phyloP scores from a whole-genome alignment of 2,888 invertebrate genomes.

The Listrodromus nycthemerus region DNA sequence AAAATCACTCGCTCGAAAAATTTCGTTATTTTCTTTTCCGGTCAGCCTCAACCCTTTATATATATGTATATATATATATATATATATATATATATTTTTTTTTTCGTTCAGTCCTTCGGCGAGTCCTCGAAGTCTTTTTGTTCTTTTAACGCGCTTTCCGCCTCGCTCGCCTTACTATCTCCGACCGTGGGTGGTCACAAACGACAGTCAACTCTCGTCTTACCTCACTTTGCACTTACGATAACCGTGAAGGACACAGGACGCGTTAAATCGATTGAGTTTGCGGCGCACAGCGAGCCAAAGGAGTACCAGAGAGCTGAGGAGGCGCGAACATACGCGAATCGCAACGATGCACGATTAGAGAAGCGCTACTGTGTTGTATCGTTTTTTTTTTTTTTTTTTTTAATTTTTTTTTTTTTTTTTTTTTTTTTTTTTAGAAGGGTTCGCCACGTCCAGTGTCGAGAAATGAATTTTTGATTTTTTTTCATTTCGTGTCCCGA shows the following conservation, averaged over 20 bases:
- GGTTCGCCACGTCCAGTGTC: too few species aligned
- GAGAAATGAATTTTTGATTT: too few species aligned
- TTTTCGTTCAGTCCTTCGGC: conserved; percentile 10
- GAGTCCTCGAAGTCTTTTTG: conserved; percentile 5
- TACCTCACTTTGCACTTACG: conserved; percentile 71
- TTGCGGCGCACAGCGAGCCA: conserved; percentile 54
- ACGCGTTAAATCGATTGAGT: conserved; percentile 68
- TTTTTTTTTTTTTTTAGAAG: too few species aligned
- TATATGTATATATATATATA: conserved; percentile 6
- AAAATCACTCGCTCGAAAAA: conserved; percentile 2
- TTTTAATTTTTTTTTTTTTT: too few species aligned
- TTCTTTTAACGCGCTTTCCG: conserved; percentile 33
- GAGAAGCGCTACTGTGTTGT: background rate
- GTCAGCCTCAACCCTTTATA: conserved; percentile 37
- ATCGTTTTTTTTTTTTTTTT: too few species aligned
- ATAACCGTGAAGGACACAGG: conserved; percentile 62
- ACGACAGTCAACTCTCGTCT: conserved; percentile 62
- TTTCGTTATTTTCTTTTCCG: conserved; percentile 62
- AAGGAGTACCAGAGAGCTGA: conserved; percentile 1
- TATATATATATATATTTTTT: background rate
- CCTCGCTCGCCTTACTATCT: conserved; percentile 25
- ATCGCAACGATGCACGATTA: conserved; percentile 2
- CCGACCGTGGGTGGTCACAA: conserved; percentile 67
- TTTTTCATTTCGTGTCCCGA: too few species aligned
- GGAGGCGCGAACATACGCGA: background rate